Conservation (phyloP, 2,113 vertebrate species). For the Apus apus region DNA sequence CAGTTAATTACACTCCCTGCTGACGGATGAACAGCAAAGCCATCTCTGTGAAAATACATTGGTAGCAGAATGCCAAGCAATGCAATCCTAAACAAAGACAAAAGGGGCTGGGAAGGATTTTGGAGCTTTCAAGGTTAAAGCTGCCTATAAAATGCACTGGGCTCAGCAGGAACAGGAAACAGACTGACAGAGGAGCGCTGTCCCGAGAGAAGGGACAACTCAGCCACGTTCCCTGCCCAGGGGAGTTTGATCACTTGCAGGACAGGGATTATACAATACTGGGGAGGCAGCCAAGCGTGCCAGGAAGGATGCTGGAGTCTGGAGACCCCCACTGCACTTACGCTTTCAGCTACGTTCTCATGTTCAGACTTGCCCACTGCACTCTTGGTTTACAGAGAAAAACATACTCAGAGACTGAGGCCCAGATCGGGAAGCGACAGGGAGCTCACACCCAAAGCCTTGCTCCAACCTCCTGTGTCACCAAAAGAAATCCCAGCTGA, state of each 20-base stretch:
- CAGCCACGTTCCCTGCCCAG: neutral
- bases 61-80: constrained; percentile 36
- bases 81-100: neutral
- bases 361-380: constrained; percentile 20
- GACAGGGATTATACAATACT: neutral
- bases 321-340: neutral
- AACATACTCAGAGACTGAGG: neutral
- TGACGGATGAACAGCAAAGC: constrained; percentile 59
- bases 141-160: neutral
- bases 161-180: neutral
- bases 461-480: neutral
- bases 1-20: constrained; percentile 62
- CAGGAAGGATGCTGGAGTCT: neutral
- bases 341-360: neutral
- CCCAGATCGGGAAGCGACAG: neutral
- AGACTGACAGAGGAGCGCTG: neutral
- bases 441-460: neutral
- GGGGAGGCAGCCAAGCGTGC: neutral
- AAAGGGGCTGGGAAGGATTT: constrained; percentile 19
- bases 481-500: neutral
- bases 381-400: neutral
- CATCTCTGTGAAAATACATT: neutral
- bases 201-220: neutral
- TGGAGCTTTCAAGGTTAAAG: constrained; percentile 34
- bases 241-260: neutral